Evolutionary conservation across 2,888 invertebrate species (phyloP), one percentile per base, ranked within the genome.

Genomic region (Tipula unca): DNA sequence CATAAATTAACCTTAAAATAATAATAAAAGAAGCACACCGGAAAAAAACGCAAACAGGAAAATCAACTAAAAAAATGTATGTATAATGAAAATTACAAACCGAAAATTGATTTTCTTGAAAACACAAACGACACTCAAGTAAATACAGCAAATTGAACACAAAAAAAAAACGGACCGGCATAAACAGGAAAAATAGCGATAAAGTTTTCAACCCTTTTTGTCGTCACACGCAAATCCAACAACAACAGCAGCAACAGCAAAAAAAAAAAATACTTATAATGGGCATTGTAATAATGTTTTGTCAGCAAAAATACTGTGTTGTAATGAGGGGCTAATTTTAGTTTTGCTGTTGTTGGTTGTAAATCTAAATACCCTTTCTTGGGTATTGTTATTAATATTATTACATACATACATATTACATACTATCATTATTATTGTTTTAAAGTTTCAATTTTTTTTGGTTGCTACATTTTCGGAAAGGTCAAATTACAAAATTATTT

Each of bases 1-100:
- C 69, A 69, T 69, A 25, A 69, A 69, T 69, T 69, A 69, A 69
- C 69, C 69, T 69, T 69, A 69, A 69, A 69, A 69, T 69, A 69
- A 69, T 69, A 25, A 69, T 69, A 69, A 69, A 20, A 17, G 48
- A 17, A 48, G 8, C 48, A 17, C 48, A 48, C 48, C 13, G 13
- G 17, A 48, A 48, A 17, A 48, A 69, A 48, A 48, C 3, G n/a
- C 2, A 48, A 20, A 69, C 25, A 25, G 69, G 69, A 69, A 69
- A 25, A 69, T 10, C 69, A 25, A 69, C 69, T 25, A 69, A 69
- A 69, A 69, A 69, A n/a, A n/a, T n/a, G n/a, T n/a, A 20, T 69
- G 69, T 69, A 69, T 69, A 25, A 69, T 69, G 69, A 25, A 69
- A 69, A 69, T 69, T 69, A 69, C 25, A 69, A 69, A 25, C 69